Evolutionary conservation across 2,888 invertebrate species (phyloP).

Genomic region (Sphaerophoria rueppellii): DNA sequence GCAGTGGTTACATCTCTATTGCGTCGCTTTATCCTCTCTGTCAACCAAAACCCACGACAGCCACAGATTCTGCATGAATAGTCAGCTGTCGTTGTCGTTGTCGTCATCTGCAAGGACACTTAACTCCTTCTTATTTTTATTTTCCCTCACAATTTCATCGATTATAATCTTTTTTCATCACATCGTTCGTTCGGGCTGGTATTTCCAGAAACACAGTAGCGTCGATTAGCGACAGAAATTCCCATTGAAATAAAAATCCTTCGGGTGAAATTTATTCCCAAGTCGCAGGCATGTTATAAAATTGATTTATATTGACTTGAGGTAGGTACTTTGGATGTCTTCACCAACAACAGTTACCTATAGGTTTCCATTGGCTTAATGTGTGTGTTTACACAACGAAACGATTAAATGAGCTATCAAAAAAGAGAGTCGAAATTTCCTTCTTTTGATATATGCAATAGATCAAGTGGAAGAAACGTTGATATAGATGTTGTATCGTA

Average conservation of each 20-base stretch:
- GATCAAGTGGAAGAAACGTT: constrained; percentile 1
- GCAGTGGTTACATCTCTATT: neutral
- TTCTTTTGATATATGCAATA: constrained; percentile 3
- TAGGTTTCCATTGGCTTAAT: neutral
- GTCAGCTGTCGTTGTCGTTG: constrained; percentile 17
- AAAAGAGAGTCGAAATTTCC: neutral
- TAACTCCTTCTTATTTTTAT: neutral
- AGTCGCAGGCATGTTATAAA: constrained; percentile 34
- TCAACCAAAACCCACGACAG: too few species aligned
- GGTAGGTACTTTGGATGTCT: constrained; percentile 2
- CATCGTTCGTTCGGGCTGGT: neutral
- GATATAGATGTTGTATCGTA: neutral
- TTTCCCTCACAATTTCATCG: constrained; percentile 9
- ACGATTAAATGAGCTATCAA: constrained; percentile 16
- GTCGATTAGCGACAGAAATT: constrained; percentile 45
- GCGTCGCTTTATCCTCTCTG: neutral
- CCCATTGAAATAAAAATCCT: constrained; percentile 2
- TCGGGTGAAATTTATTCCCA: constrained; percentile 16
- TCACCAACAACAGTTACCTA: neutral
- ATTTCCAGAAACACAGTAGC: constrained; percentile 54
- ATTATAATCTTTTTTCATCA: constrained; percentile 5
- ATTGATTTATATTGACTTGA: constrained; percentile 44
- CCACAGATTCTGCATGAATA: neutral
- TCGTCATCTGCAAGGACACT: constrained; percentile 44
- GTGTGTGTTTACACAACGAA: constrained; percentile 5